Evolutionary conservation across 2,888 invertebrate genomes (phyloP), one percentile per base, ranked within the genome.

Genomic region (Gisinianus flammeolus): DNA sequence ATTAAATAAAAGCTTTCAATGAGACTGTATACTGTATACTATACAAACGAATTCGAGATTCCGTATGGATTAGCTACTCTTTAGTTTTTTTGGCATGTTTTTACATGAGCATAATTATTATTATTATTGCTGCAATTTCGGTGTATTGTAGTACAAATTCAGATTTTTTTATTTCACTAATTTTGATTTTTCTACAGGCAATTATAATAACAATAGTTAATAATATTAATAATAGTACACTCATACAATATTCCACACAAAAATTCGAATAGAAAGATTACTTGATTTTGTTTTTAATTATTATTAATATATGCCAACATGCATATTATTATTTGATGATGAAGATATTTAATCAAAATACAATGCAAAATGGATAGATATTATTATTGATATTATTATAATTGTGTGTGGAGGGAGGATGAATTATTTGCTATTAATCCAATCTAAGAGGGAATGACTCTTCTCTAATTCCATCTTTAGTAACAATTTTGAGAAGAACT

Each of bases 401-500:
- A 44, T 44, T 44, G 19, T 19, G 8, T 19, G 19, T 44, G 19
- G 16, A 44, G 2, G 12, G 35, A 6, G 12, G 19, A 16, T 44
- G 12, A 16, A 16, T 44, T 44, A 1, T 16, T 44, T 44, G 30
- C 30, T 19, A 30, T 90, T 93, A 98, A 93, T 98, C 98, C 88
- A 92, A 93, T 86, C 98, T 91, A 80, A 98, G 90, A 80, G 91
- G 90, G 87, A 94, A 94, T 6, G 85, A 87, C 84, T 91, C 92
- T 86, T 91, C 91, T 86, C 91, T 91, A 79, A 94, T 90, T 0
- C 97, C 97, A 88, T 92, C 93, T 84, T 94, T 94, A 24, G 96
- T 96, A 83, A 98, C 93, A 80, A 97, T 90, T 85, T 94, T 91
- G 83, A 98, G 93, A 79, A 90, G 89, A 84, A 98, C 92, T 79